Percentiles rank a stretch among this genome's conserved stretches.
Conservation (phyloP, 2,797 vertebrate species). For the Mastacembelus armatus region DNA sequence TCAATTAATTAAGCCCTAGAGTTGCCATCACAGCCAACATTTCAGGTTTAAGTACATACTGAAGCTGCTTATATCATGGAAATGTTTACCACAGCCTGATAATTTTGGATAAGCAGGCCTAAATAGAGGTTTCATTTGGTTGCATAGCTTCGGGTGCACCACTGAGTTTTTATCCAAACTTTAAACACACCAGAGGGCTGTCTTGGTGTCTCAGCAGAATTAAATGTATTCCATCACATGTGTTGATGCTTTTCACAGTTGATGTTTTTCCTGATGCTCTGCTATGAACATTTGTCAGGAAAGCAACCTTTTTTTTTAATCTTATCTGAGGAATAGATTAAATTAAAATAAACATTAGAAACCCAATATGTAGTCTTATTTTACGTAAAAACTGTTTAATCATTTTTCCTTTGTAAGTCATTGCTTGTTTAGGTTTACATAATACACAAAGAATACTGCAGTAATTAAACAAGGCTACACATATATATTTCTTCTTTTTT, state of each 20-base stretch:
- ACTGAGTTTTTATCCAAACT: slow-evolving; percentile 56
- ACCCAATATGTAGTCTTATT: not conserved
- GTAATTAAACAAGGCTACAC: not conserved
- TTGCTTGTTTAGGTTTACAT: not conserved
- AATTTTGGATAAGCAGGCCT: slow-evolving; percentile 70
- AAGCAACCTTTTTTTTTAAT: not conserved
- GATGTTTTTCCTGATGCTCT: slow-evolving; percentile 49
- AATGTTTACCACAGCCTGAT: slow-evolving; percentile 58
- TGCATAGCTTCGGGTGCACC: slow-evolving; percentile 61
- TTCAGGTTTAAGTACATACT: slow-evolving; percentile 65
- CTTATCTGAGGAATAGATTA: too few species aligned
- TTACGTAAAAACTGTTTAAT: too few species aligned
- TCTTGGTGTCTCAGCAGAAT: slow-evolving; percentile 64
- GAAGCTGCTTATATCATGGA: slow-evolving; percentile 64
- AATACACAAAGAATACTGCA: not conserved
- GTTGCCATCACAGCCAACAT: slow-evolving; percentile 69
- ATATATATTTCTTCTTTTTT: too few species aligned
- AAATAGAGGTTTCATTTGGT: slow-evolving; percentile 76
- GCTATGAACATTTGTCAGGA: slow-evolving; percentile 22
- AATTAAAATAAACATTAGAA: not conserved
- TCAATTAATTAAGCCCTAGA: slow-evolving; percentile 73
- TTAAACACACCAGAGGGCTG: slow-evolving; percentile 61
- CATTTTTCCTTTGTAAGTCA: too few species aligned
- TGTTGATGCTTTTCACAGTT: slow-evolving; percentile 52
- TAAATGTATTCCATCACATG: slow-evolving; percentile 47